A percentile compares a stretch with the other conserved stretches of the same genome.
phyloP scores from a whole-genome alignment of 2,888 invertebrate genomes.

The Tenthredo notha region DNA sequence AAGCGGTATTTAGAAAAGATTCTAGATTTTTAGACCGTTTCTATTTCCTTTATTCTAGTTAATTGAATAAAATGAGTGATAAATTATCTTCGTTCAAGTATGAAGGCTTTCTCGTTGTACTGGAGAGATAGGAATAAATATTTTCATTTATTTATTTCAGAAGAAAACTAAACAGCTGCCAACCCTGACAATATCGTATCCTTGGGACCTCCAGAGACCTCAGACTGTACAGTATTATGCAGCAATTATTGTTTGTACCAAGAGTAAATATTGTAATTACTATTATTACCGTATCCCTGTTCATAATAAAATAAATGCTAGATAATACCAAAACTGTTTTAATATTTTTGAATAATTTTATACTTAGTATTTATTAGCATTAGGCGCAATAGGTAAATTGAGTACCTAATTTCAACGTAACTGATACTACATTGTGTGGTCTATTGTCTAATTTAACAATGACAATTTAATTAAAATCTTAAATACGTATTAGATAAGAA shows the following conservation, averaged over 20 bases:
- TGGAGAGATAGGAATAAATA: not conserved
- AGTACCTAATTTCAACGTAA: constrained; percentile 60
- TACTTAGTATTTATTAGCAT: constrained; percentile 65
- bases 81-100: not conserved
- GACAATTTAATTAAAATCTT: constrained; percentile 21
- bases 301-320: constrained; percentile 78
- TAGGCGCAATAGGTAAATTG: constrained; percentile 63
- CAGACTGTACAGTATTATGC: constrained; percentile 78
- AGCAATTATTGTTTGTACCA: constrained; percentile 77
- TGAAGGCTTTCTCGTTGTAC: not conserved
- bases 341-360: constrained; percentile 60
- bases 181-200: constrained; percentile 76
- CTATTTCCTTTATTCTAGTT: not conserved
- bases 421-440: constrained; percentile 49
- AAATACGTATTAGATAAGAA: constrained; percentile 37
- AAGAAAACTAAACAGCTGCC: constrained; percentile 76
- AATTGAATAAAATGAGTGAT: not conserved
- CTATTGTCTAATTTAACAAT: constrained; percentile 2
- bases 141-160: constrained; percentile 65
- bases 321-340: constrained; percentile 75
- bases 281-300: constrained; percentile 73
- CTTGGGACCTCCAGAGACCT: constrained; percentile 75
- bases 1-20: constrained; percentile 79
- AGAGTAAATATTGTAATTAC: constrained; percentile 76
- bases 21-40: constrained; percentile 17